Evolutionary conservation across 1,140 invertebrate genomes (phyloP), one percentile per base, ranked within the genome.

Genomic region (Drosophila nigrodunni): DNA sequence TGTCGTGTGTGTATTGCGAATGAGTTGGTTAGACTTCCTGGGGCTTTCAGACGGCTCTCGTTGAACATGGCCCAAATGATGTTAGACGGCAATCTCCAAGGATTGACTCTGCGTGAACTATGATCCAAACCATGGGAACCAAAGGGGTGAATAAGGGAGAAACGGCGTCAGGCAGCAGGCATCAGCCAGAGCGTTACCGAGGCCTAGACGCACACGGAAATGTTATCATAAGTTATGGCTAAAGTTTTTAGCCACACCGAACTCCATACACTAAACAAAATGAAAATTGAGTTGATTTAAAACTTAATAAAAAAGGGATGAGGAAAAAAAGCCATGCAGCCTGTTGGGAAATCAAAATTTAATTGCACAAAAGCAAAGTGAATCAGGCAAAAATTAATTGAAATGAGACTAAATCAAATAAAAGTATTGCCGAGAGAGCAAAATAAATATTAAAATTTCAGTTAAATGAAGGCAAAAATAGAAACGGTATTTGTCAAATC

Each of bases 141-240:
- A 46, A 49, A 35, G 54, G 18, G 58, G 15, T 21, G 43, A 10
- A 35, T 25, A 8, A 9, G 8, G 1, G 37, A 10, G 21, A 18
- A 15, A 8, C 7, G 52, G 61, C 8, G 41, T 9, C 4, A 7
- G 13, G 25, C n/a, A 9, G 5, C 13, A 10, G 59, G 25, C n/a
- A 5, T 11, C 13, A 10, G 59, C 10, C 13, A 10, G 37, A 30
- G 35, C 64, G 30, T 57, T 47, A 58, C 55, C 71, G 50, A 65
- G 47, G 41, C 58, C 39, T 62, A 67, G 73, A 34, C 46, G 64
- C 54, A 66, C 54, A 79, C 76, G 77, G 72, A 88, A 82, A 88
- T 82, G 79, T 83, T 88, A 88, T 87, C 83, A 87, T 88, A 88
- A 87, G 69, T 87, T 87, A 88, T 88, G 80, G 71, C 65, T 39